phyloP scores from a whole-genome alignment of 2,113 vertebrate genomes.

The Ahaetulla prasina region DNA sequence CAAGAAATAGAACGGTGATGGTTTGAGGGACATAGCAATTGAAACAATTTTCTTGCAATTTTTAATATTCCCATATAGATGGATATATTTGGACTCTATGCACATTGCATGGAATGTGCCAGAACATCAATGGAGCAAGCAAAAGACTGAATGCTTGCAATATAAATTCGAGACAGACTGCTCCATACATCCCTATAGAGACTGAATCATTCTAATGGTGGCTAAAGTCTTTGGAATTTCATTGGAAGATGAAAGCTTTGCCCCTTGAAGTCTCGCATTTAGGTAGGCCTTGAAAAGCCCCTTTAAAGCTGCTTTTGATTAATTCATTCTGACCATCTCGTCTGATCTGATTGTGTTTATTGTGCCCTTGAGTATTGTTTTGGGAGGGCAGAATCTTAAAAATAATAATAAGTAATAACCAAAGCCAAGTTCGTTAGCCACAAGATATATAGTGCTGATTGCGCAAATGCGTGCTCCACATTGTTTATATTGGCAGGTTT shows the following conservation, averaged over 20 bases:
- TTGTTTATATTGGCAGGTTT: not conserved
- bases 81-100: not conserved
- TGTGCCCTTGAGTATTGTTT: not conserved
- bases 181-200: not conserved
- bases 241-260: not conserved
- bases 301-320: not conserved
- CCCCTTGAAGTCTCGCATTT: not conserved
- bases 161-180: not conserved
- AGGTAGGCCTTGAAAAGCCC: not conserved
- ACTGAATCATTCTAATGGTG: not conserved
- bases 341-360: not conserved
- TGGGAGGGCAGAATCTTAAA: not conserved
- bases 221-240: not conserved
- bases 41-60: conserved; percentile 1
- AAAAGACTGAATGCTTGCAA: not conserved
- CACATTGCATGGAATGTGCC: not conserved
- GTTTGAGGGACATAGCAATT: not conserved
- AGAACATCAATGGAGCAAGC: not conserved
- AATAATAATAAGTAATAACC: not conserved
- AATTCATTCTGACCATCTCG: not conserved
- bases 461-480: not conserved
- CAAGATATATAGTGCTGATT: not conserved
- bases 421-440: not conserved
- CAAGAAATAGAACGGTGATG: conserved; percentile 1
- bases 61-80: not conserved